phyloP scores from a whole-genome alignment of 2,888 invertebrate genomes.

The Lasiommata megera region DNA sequence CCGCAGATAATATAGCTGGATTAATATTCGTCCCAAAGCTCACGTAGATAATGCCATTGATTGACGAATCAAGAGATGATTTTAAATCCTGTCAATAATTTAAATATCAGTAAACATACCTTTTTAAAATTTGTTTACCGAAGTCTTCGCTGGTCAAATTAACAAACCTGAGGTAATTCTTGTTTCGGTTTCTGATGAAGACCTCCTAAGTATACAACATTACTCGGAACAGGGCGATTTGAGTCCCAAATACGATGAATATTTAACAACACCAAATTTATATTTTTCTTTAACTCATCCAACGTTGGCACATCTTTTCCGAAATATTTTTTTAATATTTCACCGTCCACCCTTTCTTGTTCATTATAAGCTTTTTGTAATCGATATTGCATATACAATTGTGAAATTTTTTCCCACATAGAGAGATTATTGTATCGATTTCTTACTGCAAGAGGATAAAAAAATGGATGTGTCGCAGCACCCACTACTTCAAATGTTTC shows the following conservation, averaged over 20 bases:
- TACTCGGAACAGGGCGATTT: slow-evolving; percentile 56
- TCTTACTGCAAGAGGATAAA: slow-evolving; percentile 27
- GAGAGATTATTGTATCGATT: slow-evolving; percentile 31
- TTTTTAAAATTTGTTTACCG: background rate
- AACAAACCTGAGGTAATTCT: slow-evolving; percentile 48
- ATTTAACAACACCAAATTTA: slow-evolving; percentile 56
- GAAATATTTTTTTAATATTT: slow-evolving; percentile 23
- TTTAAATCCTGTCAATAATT: slow-evolving; percentile 45
- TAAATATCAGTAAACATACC: background rate
- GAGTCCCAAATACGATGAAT: slow-evolving; percentile 51
- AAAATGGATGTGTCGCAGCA: slow-evolving; percentile 27
- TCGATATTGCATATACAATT: slow-evolving; percentile 16
- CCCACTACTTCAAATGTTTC: slow-evolving; percentile 28
- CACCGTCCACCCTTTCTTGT: slow-evolving; percentile 20
- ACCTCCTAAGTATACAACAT: slow-evolving; percentile 60
- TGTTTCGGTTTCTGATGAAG: slow-evolving; percentile 51
- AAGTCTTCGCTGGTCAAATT: background rate
- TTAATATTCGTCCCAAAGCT: slow-evolving; percentile 56
- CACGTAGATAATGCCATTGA: slow-evolving; percentile 50
- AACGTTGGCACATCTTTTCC: slow-evolving; percentile 29
- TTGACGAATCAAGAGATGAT: slow-evolving; percentile 46
- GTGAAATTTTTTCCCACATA: slow-evolving; percentile 33
- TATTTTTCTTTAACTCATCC: slow-evolving; percentile 40
- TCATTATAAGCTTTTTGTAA: slow-evolving; percentile 5
- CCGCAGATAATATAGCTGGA: slow-evolving; percentile 34